These are phyloP conservation scores for Hirtodrosophila alboralis DNA, from an alignment of 2,888 invertebrate species.

Conservation along the genomic window DNA sequence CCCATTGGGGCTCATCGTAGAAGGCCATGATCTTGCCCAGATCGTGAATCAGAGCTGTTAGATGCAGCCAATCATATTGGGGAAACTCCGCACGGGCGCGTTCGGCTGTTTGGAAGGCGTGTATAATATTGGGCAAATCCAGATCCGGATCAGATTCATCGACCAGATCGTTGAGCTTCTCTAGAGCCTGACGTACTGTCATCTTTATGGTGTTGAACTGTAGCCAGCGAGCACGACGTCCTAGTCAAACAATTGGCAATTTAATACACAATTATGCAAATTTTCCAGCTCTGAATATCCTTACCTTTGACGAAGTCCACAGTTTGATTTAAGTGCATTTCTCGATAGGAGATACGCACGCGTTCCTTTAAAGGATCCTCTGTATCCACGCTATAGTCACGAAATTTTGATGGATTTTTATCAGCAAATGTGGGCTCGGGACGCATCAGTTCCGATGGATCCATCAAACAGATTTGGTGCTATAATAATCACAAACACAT, in stretches of 20 bases:
- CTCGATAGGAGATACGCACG: slow-evolving; percentile 92
- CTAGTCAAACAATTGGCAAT: slow-evolving; percentile 81
- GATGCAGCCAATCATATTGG: slow-evolving; percentile 95
- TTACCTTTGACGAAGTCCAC: slow-evolving; percentile 92
- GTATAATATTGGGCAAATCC: slow-evolving; percentile 95
- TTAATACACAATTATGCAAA: no score
- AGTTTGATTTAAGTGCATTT: slow-evolving; percentile 95
- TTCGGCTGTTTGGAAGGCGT: slow-evolving; percentile 97
- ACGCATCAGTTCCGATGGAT: slow-evolving; percentile 91
- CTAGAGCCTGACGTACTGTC: slow-evolving; percentile 93
- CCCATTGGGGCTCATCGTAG: slow-evolving; percentile 93
- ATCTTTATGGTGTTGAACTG: slow-evolving; percentile 93
- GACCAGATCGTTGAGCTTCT: slow-evolving; percentile 93
- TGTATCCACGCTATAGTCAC: slow-evolving; percentile 91
- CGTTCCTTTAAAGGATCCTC: slow-evolving; percentile 91
- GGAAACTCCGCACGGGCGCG: slow-evolving; percentile 93
- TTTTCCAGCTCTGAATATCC: background rate
- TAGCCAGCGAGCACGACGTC: slow-evolving; percentile 90
- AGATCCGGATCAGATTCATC: slow-evolving; percentile 99
- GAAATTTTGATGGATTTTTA: slow-evolving; percentile 90
- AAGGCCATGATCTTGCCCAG: slow-evolving; percentile 92
- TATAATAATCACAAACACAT: slow-evolving; percentile 25
- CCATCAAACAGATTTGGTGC: slow-evolving; percentile 83
- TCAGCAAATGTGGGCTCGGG: slow-evolving; percentile 90
- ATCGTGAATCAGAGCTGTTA: slow-evolving; percentile 97